Percentiles rank a stretch among this genome's conserved stretches.
Evolutionary conservation across 2,113 vertebrate genomes (phyloP).

Genomic region (Egretta garzetta): DNA sequence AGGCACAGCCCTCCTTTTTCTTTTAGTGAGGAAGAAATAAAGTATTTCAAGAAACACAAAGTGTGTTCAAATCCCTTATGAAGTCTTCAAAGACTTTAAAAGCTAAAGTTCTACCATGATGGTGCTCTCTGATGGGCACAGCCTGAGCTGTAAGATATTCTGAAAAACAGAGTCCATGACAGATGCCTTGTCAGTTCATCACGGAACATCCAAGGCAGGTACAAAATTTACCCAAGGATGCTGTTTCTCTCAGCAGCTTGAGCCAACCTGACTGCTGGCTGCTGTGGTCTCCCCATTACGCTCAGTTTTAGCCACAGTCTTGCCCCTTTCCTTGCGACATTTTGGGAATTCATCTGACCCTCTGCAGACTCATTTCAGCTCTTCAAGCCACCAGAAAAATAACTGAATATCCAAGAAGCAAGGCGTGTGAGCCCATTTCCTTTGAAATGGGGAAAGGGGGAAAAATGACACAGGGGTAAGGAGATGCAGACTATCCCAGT

Average conservation of each 20-base stretch:
- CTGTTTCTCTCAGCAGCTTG: neutral
- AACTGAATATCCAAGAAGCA: neutral
- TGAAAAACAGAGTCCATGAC: neutral
- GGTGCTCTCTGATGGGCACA: neutral
- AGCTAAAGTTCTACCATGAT: neutral
- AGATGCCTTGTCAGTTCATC: neutral
- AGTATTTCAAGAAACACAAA: neutral
- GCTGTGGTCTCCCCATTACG: rapidly evolving
- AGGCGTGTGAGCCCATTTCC: neutral
- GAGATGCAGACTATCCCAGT: neutral
- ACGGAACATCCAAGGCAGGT: neutral
- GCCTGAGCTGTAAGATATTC: neutral
- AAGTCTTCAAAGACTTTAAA: neutral
- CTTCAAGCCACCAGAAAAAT: neutral
- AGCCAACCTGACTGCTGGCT: neutral
- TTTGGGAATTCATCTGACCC: neutral
- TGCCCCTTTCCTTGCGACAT: neutral
- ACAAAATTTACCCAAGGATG: neutral
- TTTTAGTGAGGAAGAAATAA: neutral
- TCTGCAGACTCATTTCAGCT: neutral
- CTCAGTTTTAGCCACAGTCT: neutral
- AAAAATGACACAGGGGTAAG: neutral
- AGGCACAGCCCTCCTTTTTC: neutral
- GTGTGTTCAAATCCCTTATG: neutral
- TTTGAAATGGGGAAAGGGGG: neutral